phyloP scores from a whole-genome alignment of 2,888 invertebrate genomes.

The Frankliniella intonsa region DNA sequence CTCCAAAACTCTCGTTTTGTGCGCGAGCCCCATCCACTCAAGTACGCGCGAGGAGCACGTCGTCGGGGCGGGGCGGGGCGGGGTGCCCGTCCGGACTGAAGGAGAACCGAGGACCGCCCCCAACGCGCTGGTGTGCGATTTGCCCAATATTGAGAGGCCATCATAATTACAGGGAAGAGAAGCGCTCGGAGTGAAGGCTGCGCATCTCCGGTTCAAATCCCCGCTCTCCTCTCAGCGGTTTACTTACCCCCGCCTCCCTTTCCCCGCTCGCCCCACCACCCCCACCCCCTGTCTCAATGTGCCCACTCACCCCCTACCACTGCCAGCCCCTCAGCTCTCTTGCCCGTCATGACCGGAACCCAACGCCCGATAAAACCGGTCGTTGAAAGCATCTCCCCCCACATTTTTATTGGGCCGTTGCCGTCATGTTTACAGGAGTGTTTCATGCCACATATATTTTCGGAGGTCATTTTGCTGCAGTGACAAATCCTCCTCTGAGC shows the following conservation, averaged over 20 bases:
- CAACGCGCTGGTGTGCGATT: too few species aligned
- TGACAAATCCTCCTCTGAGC: background rate
- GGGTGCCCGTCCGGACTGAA: background rate
- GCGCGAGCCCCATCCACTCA: background rate
- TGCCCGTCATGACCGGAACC: background rate
- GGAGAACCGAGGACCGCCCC: too few species aligned
- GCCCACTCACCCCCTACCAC: background rate
- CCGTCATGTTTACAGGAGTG: conserved; percentile 18
- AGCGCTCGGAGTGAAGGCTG: too few species aligned
- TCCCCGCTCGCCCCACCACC: background rate
- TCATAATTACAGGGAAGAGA: too few species aligned
- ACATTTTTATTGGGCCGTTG: conserved; percentile 23
- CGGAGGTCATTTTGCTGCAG: conserved; percentile 1
- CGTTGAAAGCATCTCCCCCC: conserved; percentile 4
- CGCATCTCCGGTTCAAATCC: too few species aligned
- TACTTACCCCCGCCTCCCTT: background rate
- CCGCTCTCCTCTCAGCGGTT: too few species aligned
- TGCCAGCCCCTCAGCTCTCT: too few species aligned
- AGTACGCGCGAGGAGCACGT: background rate
- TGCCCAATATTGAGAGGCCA: too few species aligned
- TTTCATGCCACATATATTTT: conserved; percentile 23
- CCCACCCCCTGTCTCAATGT: background rate
- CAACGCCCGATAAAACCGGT: conserved; percentile 13
- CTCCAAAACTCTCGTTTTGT: background rate
- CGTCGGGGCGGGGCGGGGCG: background rate